These are phyloP conservation scores for Eupithecia vulgata DNA, from an alignment of 2,888 invertebrate species.

Conservation along the genomic window DNA sequence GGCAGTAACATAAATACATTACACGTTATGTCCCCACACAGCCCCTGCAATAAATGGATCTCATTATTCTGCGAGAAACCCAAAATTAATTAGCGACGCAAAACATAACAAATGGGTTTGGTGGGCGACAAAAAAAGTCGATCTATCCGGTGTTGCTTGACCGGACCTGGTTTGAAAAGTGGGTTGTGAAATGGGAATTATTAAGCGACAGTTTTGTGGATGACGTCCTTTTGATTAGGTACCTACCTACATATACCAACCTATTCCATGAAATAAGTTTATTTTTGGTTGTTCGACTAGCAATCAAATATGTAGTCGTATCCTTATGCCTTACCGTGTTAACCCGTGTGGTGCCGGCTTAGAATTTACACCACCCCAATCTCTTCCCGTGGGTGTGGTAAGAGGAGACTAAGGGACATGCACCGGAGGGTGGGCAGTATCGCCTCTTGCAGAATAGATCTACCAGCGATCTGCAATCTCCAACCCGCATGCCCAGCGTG, in stretches of 20 bases:
- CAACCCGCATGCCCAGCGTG: no score
- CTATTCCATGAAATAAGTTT: no score
- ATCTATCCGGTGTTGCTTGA: slow-evolving; percentile 42
- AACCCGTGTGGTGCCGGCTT: no score
- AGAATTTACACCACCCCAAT: no score
- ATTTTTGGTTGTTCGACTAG: no score
- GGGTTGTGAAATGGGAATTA: slow-evolving; percentile 71
- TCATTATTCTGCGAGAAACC: slow-evolving; percentile 51
- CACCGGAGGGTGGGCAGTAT: no score
- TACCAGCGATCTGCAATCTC: no score
- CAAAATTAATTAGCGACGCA: slow-evolving; percentile 62
- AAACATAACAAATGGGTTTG: slow-evolving; percentile 64
- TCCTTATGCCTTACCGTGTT: no score
- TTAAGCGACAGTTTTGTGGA: slow-evolving; percentile 75
- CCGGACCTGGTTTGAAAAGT: slow-evolving; percentile 60
- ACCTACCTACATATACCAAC: slow-evolving; percentile 69
- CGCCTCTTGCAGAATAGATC: no score
- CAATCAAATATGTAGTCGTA: no score
- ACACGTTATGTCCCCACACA: slow-evolving; percentile 12
- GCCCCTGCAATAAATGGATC: slow-evolving; percentile 33
- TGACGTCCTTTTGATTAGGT: slow-evolving; percentile 73
- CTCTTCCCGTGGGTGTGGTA: no score
- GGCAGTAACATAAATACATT: slow-evolving; percentile 10
- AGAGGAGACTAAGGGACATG: no score
- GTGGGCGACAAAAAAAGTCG: slow-evolving; percentile 61